Percentiles rank a stretch among this genome's conserved stretches.
These are phyloP conservation scores for Eriosoma lanigerum DNA, from an alignment of 1,140 invertebrate species.

Conservation along the genomic window DNA sequence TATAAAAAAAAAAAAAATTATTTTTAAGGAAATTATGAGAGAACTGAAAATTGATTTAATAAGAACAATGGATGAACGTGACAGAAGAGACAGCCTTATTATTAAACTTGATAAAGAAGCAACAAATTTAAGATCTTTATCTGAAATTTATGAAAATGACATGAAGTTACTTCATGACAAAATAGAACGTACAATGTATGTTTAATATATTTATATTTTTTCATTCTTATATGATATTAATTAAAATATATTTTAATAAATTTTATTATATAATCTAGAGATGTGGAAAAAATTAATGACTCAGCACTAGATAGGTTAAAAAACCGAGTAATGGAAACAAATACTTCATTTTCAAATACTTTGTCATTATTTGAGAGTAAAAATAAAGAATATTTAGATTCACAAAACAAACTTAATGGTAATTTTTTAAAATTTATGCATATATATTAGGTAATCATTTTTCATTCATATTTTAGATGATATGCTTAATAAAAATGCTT, in stretches of 20 bases:
- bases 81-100: slow-evolving; percentile 49
- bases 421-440: not conserved
- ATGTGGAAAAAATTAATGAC: slow-evolving; percentile 38
- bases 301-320: slow-evolving; percentile 4
- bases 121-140: slow-evolving; percentile 34
- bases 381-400: slow-evolving; percentile 45
- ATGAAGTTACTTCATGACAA: slow-evolving; percentile 40
- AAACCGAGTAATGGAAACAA: slow-evolving; percentile 31
- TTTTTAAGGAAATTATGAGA: slow-evolving; percentile 44
- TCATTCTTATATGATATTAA: not conserved
- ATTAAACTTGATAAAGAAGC: slow-evolving; percentile 48
- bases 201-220: not conserved
- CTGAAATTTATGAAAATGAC: slow-evolving; percentile 46
- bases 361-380: slow-evolving; percentile 43
- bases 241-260: not conserved
- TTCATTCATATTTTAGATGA: slow-evolving; percentile 9
- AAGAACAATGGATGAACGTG: slow-evolving; percentile 29
- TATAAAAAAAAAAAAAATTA: not conserved
- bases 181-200: slow-evolving; percentile 42
- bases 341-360: slow-evolving; percentile 39
- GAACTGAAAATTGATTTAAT: slow-evolving; percentile 44
- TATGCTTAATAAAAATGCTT: slow-evolving; percentile 22
- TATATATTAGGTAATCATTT: not conserved
- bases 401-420: slow-evolving; percentile 41
- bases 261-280: not conserved